Percentiles rank a stretch among this genome's conserved stretches.
phyloP scores from a whole-genome alignment of 2,113 vertebrate species.

The Ahaetulla prasina region DNA sequence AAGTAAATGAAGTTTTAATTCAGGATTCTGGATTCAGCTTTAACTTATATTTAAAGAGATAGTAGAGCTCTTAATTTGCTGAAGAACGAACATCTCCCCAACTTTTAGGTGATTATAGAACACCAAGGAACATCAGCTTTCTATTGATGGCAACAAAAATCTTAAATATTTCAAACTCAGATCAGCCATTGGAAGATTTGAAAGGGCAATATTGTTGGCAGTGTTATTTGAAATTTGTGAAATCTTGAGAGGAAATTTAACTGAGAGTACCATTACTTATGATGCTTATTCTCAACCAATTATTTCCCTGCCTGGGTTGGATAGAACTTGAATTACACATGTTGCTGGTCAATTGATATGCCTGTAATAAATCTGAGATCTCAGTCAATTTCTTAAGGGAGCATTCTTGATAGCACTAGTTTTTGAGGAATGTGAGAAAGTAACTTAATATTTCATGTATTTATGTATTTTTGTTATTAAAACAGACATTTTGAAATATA shows the following conservation, averaged over 20 bases:
- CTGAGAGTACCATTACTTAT: background rate
- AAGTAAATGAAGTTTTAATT: background rate
- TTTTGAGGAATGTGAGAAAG: background rate
- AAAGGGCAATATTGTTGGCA: background rate
- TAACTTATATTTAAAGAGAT: background rate
- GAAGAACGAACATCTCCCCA: background rate
- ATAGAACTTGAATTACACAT: background rate
- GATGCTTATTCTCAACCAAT: background rate
- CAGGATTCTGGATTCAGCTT: background rate
- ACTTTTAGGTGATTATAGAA: background rate
- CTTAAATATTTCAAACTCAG: background rate
- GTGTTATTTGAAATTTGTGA: background rate
- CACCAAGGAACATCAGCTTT: background rate
- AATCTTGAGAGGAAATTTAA: background rate
- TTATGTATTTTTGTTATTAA: background rate
- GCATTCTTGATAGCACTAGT: background rate
- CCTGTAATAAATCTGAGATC: background rate
- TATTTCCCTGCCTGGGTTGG: background rate
- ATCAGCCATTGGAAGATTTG: background rate
- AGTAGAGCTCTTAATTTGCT: background rate
- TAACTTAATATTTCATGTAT: background rate
- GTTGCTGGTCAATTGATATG: background rate
- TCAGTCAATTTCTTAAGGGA: background rate
- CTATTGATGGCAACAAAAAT: background rate
- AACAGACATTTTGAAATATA: background rate